Evolutionary conservation across 1,140 invertebrate species (phyloP), one percentile per base, ranked within the genome.

Genomic region (Aphelinus atriplicis): DNA sequence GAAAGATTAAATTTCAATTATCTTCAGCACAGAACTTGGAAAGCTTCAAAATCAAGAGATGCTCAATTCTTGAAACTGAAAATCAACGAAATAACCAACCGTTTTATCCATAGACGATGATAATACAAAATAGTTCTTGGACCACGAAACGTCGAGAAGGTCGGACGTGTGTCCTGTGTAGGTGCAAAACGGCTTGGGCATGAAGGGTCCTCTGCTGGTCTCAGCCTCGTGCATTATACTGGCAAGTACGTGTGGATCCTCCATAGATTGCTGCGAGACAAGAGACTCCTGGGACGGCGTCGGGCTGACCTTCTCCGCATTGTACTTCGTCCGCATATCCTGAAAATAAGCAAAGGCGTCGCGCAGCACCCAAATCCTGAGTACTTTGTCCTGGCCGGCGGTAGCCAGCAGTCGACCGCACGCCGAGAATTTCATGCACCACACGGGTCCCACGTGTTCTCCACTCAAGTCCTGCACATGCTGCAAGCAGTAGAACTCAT

Each of bases 51-150:
- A 26, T 26, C 26, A 26, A 26, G 26, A 26, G 26, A 26, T 26
- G 26, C 26, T 26, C 26, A 26, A 26, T 26, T 26, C 26, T 26
- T 26, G 51, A 53, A 53, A 53, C 51, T 26, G 51, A 53, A 53
- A 53, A 4, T 60, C 58, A 5, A 43, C 26, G 26, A 26, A 60
- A 26, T 60, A 7, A n/a, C 45, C 62, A 0, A 99, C 97, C 7
- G 97, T 99, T 87, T 98, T 97, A 88, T 99, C 98, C 97, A 99
- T 99, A 4, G 97, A 98, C 9, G 96, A 98, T 0, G 97, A 98
- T 10, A 99, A 86, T 57, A 99, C 93, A 84, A 99, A 99, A 84
- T 99, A 99, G 86, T 98, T 99, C 89, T 98, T 98, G 0, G 97
- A 98, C 97, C 97, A 99, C 4, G 96, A 96, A 0, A 99, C 93